Evolutionary conservation across 2,797 vertebrate genomes (phyloP).

Genomic region (Tangara arthus): DNA sequence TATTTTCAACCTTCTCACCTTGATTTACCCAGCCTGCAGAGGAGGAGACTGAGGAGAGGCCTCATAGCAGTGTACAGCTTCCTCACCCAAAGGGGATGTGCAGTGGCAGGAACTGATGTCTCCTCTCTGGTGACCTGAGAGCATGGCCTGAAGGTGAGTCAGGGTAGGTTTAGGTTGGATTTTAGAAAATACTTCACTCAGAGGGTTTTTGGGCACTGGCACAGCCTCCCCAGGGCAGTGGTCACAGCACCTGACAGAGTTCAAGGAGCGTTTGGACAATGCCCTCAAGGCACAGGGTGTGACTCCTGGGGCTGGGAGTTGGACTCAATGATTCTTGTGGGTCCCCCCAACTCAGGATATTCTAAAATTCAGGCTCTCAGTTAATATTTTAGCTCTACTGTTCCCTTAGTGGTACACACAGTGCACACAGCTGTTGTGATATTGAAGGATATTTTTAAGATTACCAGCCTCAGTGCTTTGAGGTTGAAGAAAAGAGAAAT

Average conservation of each 20-base stretch:
- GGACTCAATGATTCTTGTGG: not conserved
- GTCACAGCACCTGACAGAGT: not conserved
- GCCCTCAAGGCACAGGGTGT: not conserved
- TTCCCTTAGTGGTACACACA: not conserved
- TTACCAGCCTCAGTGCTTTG: not conserved
- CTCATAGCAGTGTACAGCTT: not conserved
- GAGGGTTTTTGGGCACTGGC: not conserved
- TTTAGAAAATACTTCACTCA: not conserved
- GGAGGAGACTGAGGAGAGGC: not conserved
- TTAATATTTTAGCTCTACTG: not conserved
- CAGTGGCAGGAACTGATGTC: not conserved
- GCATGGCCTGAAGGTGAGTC: not conserved
- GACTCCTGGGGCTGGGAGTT: not conserved
- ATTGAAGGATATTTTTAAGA: not conserved
- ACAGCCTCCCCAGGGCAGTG: not conserved
- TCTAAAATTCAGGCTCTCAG: not conserved
- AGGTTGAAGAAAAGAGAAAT: not conserved
- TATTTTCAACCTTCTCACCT: not conserved
- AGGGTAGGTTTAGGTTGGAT: not conserved
- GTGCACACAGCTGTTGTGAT: rapidly evolving
- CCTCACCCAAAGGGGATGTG: not conserved
- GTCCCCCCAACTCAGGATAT: not conserved
- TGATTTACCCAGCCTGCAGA: not conserved
- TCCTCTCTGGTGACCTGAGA: not conserved
- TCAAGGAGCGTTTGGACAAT: not conserved